These are phyloP conservation scores for Scylla paramamosain DNA, from an alignment of 1,140 invertebrate genomes.

Conservation along the genomic window DNA sequence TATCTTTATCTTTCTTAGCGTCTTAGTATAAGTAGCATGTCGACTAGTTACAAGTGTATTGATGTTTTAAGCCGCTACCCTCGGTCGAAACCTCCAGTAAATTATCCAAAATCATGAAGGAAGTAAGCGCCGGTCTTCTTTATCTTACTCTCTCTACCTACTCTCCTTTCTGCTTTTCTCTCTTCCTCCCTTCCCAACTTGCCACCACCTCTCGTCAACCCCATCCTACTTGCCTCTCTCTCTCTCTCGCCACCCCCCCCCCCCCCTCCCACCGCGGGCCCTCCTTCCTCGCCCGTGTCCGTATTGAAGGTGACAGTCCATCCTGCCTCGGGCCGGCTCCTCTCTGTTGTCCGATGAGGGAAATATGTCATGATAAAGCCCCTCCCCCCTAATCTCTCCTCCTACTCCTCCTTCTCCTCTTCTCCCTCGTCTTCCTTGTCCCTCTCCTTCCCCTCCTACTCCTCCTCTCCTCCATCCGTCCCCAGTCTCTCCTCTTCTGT, in stretches of 20 bases:
- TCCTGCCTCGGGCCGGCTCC: background rate
- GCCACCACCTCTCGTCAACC: background rate
- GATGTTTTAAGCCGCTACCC: background rate
- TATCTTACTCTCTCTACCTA: background rate
- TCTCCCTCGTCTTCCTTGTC: background rate
- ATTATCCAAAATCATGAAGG: background rate
- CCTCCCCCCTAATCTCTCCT: background rate
- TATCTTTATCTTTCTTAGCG: background rate
- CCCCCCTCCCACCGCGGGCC: background rate
- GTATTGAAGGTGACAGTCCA: background rate
- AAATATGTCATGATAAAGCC: background rate
- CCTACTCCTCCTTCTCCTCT: background rate
- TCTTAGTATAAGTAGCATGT: background rate
- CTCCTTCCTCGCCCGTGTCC: background rate
- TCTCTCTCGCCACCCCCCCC: background rate
- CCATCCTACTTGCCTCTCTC: background rate
- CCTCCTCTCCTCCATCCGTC: background rate
- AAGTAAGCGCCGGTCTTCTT: background rate
- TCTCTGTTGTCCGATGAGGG: background rate
- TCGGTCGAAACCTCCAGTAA: background rate
- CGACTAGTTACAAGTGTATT: background rate
- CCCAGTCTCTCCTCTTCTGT: background rate
- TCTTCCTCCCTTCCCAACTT: background rate
- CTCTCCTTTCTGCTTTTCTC: background rate
- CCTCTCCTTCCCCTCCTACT: background rate